These are phyloP conservation scores for Amphimallon solstitiale DNA, from an alignment of 2,888 invertebrate genomes.

Conservation along the genomic window DNA sequence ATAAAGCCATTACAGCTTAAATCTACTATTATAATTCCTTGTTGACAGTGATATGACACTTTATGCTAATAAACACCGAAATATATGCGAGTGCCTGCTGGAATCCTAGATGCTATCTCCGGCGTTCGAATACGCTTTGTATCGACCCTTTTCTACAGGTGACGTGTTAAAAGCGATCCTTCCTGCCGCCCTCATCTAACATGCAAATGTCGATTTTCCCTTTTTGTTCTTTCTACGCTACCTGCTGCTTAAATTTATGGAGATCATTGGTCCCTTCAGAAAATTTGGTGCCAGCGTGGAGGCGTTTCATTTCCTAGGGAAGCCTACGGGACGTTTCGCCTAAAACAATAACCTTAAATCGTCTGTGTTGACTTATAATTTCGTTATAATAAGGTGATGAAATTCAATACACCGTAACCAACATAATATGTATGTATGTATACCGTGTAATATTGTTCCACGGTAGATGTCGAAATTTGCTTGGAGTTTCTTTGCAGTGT, in stretches of 20 bases:
- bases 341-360: constrained; percentile 38
- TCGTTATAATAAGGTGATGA: constrained; percentile 32
- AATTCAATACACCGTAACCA: constrained; percentile 30
- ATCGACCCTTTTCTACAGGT: constrained; percentile 44
- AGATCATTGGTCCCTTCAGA: constrained; percentile 39
- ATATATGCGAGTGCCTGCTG: constrained; percentile 39
- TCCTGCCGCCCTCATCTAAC: constrained; percentile 47
- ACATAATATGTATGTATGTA: constrained; percentile 7
- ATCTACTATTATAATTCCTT: constrained; percentile 37
- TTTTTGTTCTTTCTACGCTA: constrained; percentile 45
- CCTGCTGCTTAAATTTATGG: constrained; percentile 47
- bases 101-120: constrained; percentile 39
- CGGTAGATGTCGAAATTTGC: constrained; percentile 10
- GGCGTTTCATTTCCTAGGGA: constrained; percentile 23
- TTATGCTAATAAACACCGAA: constrained; percentile 38
- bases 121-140: constrained; percentile 40
- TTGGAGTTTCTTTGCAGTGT: background rate
- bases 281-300: constrained; percentile 30
- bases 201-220: constrained; percentile 49
- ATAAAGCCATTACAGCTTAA: constrained; percentile 38
- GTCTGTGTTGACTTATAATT: constrained; percentile 35
- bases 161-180: constrained; percentile 48
- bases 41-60: constrained; percentile 40
- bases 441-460: background rate
- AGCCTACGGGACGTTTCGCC: constrained; percentile 13